A percentile compares a stretch with the other conserved stretches of the same genome.
Conservation (phyloP, 1,140 invertebrate species). For the Leptinotarsa texana region DNA sequence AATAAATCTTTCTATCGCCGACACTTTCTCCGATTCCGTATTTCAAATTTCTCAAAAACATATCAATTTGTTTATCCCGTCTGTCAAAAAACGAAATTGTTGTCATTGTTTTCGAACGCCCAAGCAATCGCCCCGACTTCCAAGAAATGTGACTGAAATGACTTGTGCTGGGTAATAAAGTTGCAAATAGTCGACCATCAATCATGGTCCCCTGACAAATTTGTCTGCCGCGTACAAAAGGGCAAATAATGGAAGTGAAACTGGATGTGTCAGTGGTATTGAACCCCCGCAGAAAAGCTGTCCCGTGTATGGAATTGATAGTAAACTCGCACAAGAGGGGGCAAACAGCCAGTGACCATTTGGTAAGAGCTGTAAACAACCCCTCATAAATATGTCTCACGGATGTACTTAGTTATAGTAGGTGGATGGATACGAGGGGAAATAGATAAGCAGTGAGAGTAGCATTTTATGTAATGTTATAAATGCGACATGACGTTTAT, state of each 20-base stretch:
- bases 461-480: too few relatives aligned
- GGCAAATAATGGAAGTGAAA: slow-evolving; percentile 11
- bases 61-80: too few relatives aligned
- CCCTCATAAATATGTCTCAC: background rate
- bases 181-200: slow-evolving; percentile 26
- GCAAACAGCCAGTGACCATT: background rate
- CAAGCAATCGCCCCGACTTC: background rate
- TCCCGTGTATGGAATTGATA: slow-evolving; percentile 16
- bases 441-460: too few relatives aligned
- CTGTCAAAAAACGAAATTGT: too few relatives aligned
- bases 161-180: slow-evolving; percentile 26
- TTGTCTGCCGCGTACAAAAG: slow-evolving; percentile 17
- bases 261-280: slow-evolving; percentile 9
- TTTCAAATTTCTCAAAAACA: too few relatives aligned
- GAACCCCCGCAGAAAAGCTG: slow-evolving; percentile 11
- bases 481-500: too few relatives aligned
- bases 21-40: too few relatives aligned
- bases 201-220: slow-evolving; percentile 24
- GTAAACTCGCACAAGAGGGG: slow-evolving; percentile 23
- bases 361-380: slow-evolving; percentile 6
- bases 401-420: slow-evolving; percentile 6
- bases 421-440: too few relatives aligned
- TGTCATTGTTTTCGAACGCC: background rate
- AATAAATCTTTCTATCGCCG: too few relatives aligned
- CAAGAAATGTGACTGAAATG: slow-evolving; percentile 11